Conservation (phyloP, 1,140 invertebrate genomes). For the Penaeus vannamei region DNA sequence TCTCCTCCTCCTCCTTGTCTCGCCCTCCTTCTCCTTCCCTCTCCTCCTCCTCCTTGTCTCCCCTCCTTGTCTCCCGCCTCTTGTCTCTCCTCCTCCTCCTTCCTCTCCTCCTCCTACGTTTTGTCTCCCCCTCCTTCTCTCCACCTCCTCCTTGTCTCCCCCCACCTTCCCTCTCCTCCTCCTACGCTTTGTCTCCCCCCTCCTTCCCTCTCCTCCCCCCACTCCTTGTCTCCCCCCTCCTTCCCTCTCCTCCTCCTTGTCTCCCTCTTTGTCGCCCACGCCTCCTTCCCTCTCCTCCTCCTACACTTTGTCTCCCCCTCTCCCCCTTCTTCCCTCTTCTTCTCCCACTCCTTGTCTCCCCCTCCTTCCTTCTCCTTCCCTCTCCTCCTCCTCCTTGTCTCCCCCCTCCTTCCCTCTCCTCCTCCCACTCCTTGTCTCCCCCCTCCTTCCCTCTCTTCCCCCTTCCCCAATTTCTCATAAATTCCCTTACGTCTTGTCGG, state of each 20-base stretch:
- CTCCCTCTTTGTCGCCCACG: not conserved
- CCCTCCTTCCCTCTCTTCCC: not conserved
- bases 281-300: too few species aligned
- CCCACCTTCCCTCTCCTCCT: not conserved
- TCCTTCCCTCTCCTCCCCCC: too few species aligned
- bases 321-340: not conserved
- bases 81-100: not conserved
- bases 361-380: too few species aligned
- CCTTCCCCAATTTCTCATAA: not conserved
- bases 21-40: not conserved
- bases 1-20: not conserved
- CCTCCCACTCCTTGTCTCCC: not conserved
- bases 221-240: not conserved
- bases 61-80: not conserved
- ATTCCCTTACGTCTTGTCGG: slow-evolving; percentile 3
- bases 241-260: not conserved
- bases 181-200: not conserved
- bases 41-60: not conserved
- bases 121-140: not conserved
- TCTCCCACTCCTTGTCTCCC: not conserved
- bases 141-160: not conserved
- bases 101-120: not conserved
- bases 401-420: not conserved
- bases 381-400: too few species aligned
- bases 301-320: not conserved